These are phyloP conservation scores for Caenorhabditis sulstoni DNA, from an alignment of 2,888 invertebrate species.

Conservation along the genomic window DNA sequence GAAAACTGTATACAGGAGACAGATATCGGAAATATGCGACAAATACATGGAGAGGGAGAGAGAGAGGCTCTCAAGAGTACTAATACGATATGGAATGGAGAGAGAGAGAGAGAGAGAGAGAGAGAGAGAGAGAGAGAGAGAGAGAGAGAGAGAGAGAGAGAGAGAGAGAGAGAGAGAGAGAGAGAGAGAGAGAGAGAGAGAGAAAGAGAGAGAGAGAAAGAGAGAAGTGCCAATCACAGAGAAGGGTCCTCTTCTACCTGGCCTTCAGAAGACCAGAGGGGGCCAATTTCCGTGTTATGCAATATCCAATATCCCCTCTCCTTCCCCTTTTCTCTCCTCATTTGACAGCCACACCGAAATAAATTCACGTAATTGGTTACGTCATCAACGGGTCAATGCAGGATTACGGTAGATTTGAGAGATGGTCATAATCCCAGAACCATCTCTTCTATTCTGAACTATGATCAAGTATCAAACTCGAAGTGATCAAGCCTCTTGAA, in stretches of 20 bases:
- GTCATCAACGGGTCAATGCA: background rate
- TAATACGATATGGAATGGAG: slow-evolving; percentile 18
- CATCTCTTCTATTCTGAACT: too few relatives aligned
- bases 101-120: background rate
- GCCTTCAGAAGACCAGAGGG: background rate
- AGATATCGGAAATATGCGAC: background rate
- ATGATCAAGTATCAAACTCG: too few relatives aligned
- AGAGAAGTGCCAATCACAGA: slow-evolving; percentile 15
- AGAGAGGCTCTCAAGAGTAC: slow-evolving; percentile 30
- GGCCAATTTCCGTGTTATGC: slow-evolving; percentile 37
- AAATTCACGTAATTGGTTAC: background rate
- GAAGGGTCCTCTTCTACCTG: slow-evolving; percentile 3
- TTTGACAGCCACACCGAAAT: slow-evolving; percentile 20
- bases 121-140: slow-evolving; percentile 5
- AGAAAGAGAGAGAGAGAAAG: slow-evolving; percentile 2
- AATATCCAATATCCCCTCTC: slow-evolving; percentile 19
- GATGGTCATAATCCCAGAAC: background rate
- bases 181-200: slow-evolving; percentile 3
- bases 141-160: too few relatives aligned
- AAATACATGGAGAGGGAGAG: slow-evolving; percentile 27
- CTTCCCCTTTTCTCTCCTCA: too few relatives aligned
- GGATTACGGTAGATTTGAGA: background rate
- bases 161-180: slow-evolving; percentile 20
- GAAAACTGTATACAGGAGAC: background rate
- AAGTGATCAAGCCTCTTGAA: too few relatives aligned